Conservation (phyloP, 2,113 vertebrate genomes). For the Leptosomus discolor region DNA sequence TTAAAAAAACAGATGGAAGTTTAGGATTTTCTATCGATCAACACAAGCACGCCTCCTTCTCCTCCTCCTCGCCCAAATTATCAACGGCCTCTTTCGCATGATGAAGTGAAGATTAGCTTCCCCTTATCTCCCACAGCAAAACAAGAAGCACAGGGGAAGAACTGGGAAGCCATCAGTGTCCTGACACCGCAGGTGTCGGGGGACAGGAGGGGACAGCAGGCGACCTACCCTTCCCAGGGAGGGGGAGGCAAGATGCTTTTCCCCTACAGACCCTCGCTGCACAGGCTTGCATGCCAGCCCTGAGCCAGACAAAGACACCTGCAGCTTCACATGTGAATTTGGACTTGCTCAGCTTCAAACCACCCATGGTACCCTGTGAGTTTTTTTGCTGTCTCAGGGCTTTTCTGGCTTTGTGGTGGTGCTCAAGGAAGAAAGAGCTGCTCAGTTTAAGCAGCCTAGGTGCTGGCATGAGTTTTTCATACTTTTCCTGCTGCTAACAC, state of each 20-base stretch:
- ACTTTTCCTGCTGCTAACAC: neutral
- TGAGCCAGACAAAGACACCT: neutral
- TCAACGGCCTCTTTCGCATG: neutral
- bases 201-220: neutral
- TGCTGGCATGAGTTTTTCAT: neutral
- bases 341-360: neutral
- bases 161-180: neutral
- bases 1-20: constrained; percentile 80
- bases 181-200: accelerated
- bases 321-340: neutral
- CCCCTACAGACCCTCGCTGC: accelerated
- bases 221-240: neutral
- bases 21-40: constrained; percentile 70
- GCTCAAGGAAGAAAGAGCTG: neutral
- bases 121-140: neutral
- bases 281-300: neutral
- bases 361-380: neutral
- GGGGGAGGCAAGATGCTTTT: neutral
- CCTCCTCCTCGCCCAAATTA: neutral
- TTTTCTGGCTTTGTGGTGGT: neutral
- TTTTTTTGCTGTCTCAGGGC: neutral
- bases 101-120: constrained; percentile 1
- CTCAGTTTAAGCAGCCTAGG: neutral
- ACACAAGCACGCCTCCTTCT: neutral
- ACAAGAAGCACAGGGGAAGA: neutral